A percentile compares a stretch with the other conserved stretches of the same genome.
These are phyloP conservation scores for Pseudomyrmex flavicornis DNA, from an alignment of 1,140 invertebrate species.

Conservation along the genomic window DNA sequence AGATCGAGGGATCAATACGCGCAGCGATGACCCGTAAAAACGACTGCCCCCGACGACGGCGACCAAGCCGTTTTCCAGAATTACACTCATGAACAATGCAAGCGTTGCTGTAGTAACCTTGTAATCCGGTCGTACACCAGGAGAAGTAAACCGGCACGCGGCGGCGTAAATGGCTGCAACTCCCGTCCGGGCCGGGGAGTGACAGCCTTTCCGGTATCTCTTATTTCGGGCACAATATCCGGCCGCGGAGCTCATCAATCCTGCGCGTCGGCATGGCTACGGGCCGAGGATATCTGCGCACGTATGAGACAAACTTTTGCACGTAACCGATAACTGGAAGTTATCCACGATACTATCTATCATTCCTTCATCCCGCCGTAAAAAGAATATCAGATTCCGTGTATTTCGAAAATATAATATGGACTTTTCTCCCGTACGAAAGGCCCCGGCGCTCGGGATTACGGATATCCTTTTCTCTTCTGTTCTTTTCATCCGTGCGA, in stretches of 20 bases:
- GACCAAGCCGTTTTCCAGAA: conserved; percentile 52
- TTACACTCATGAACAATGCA: conserved; percentile 63
- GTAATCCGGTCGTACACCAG: conserved; percentile 20
- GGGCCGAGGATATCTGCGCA: conserved; percentile 34
- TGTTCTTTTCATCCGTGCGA: neutral
- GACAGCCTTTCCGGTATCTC: conserved; percentile 45
- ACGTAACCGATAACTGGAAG: conserved; percentile 39
- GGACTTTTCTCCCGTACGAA: conserved; percentile 9
- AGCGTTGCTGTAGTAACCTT: conserved; percentile 13
- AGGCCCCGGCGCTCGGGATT: conserved; percentile 47
- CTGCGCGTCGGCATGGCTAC: conserved; percentile 51
- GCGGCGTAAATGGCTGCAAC: conserved; percentile 6
- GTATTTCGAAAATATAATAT: conserved; percentile 63
- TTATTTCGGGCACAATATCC: conserved; percentile 63
- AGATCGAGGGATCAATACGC: conserved; percentile 70
- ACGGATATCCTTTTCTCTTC: conserved; percentile 29
- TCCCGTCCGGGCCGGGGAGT: conserved; percentile 16
- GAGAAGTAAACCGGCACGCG: neutral
- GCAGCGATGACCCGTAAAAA: conserved; percentile 65
- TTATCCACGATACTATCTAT: conserved; percentile 70
- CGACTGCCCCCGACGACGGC: conserved; percentile 1
- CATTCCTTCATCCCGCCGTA: conserved; percentile 58
- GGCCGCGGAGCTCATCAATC: conserved; percentile 64
- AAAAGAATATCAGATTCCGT: conserved; percentile 64
- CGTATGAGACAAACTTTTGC: conserved; percentile 66